phyloP scores from a whole-genome alignment of 2,888 invertebrate genomes.

The Cataglyphis altisquamis region DNA sequence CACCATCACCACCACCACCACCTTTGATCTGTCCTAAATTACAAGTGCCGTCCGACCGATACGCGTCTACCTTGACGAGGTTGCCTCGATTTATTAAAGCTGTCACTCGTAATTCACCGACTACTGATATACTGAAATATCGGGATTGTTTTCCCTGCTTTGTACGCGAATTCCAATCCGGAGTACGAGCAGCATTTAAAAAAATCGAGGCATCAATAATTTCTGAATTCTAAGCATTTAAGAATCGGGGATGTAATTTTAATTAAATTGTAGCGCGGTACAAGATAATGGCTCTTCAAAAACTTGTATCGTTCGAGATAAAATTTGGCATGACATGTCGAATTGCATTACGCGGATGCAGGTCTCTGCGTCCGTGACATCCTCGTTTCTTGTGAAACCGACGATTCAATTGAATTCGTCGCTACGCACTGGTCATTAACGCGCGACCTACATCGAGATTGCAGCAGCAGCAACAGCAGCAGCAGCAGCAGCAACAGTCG shows the following conservation, averaged over 20 bases:
- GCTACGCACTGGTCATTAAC: constrained; percentile 59
- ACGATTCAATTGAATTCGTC: constrained; percentile 46
- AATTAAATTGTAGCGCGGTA: not conserved
- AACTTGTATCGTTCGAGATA: not conserved
- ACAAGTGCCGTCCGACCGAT: constrained; percentile 23
- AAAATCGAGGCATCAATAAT: not conserved
- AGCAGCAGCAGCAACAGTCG: constrained; percentile 16
- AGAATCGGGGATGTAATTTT: not conserved
- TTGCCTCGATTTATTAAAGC: constrained; percentile 22
- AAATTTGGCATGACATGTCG: not conserved
- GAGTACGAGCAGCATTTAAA: not conserved
- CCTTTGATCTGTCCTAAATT: constrained; percentile 49
- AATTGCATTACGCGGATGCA: constrained; percentile 19
- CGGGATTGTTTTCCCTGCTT: not conserved
- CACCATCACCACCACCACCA: not conserved
- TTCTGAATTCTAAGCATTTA: not conserved
- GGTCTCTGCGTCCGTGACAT: not conserved
- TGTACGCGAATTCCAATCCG: not conserved
- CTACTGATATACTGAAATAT: constrained; percentile 6
- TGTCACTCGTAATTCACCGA: constrained; percentile 7
- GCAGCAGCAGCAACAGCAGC: not conserved
- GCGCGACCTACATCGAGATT: constrained; percentile 55
- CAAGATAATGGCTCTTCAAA: not conserved
- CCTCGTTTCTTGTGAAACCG: constrained; percentile 35
- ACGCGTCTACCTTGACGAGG: constrained; percentile 11